Conservation (phyloP, 64 coral and sea anemone species). For the Porites lutea region DNA sequence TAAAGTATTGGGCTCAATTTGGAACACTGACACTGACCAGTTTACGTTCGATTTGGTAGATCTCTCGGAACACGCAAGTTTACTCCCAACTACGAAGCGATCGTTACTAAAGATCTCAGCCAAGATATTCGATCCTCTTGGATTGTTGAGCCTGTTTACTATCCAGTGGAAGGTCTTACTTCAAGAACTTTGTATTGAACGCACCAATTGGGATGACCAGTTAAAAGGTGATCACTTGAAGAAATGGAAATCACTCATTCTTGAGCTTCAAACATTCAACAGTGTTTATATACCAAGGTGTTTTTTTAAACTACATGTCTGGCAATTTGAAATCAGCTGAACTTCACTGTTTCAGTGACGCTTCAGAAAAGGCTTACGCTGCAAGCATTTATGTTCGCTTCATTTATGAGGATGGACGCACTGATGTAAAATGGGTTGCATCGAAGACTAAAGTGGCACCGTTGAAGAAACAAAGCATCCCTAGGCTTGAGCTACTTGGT, state of each 20-base stretch:
- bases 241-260: too few species aligned
- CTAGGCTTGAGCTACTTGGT: too few species aligned
- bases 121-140: slow-evolving; percentile 25
- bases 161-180: neutral
- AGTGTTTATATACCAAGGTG: neutral
- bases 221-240: neutral
- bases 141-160: slow-evolving; percentile 22
- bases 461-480: too few species aligned
- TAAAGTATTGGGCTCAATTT: too few species aligned
- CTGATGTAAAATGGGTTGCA: neutral
- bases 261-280: neutral
- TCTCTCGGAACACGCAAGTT: slow-evolving; percentile 40
- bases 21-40: too few species aligned
- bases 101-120: too few species aligned
- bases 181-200: neutral
- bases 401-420: too few species aligned
- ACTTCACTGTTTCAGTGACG: slow-evolving; percentile 2
- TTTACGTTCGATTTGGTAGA: too few species aligned
- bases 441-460: neutral
- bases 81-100: slow-evolving; percentile 15
- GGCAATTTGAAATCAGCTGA: neutral
- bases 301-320: neutral
- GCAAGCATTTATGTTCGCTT: too few species aligned
- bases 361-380: too few species aligned
- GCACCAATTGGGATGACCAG: neutral